phyloP scores from a whole-genome alignment of 2,797 vertebrate genomes.

The Xerus rutilus region DNA sequence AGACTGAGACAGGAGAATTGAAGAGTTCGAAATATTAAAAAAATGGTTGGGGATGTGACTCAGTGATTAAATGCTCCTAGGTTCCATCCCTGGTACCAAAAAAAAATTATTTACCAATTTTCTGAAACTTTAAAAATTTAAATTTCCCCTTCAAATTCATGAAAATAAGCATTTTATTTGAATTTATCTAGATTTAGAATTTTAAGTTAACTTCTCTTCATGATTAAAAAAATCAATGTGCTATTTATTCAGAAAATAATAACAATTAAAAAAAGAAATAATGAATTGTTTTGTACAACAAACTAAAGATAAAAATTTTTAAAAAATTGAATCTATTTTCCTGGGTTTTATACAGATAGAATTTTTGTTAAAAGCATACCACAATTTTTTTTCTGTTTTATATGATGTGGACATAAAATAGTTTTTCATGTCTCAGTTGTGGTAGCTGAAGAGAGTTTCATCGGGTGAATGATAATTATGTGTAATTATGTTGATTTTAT shows the following conservation, averaged over 20 bases:
- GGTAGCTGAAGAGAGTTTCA: neutral
- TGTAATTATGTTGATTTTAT: conserved; percentile 23
- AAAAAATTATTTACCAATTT: neutral
- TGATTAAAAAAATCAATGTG: neutral
- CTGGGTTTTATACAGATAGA: neutral
- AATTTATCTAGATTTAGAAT: neutral
- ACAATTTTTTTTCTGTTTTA: neutral
- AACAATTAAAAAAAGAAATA: neutral
- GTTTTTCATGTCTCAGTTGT: neutral
- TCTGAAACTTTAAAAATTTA: conserved; percentile 30
- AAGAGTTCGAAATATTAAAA: too few species aligned
- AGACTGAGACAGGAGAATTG: too few species aligned
- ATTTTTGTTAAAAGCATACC: neutral
- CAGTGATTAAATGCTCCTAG: too few species aligned
- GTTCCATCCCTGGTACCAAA: too few species aligned
- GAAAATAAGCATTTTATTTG: neutral
- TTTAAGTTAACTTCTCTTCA: neutral
- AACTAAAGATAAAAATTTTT: neutral
- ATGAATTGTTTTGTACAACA: neutral
- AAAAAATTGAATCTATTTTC: neutral
- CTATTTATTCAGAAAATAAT: neutral
- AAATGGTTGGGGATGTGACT: too few species aligned
- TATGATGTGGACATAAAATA: neutral
- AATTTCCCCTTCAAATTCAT: neutral
- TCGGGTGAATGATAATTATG: neutral